Base-by-base conservation (phyloP, 2,888 invertebrate species). In the Limnephilus lunatus region DNA sequence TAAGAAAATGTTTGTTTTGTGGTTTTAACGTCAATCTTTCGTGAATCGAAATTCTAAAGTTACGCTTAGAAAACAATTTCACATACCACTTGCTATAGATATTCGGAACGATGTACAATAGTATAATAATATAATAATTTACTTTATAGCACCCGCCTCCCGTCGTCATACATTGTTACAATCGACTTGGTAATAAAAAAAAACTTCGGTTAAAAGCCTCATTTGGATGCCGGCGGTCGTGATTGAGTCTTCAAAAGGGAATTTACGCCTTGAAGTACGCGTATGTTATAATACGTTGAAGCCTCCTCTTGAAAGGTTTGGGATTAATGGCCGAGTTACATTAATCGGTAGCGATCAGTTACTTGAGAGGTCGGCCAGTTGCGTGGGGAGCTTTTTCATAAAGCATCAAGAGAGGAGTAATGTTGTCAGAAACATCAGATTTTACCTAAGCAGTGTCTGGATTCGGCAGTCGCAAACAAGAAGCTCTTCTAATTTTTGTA, bases 271-370 rank as follows among this genome's bases (percentile, higher is more conserved):
- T 53, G 85, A 32, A 90, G 81, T 44, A 91, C 87, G 31, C 39
- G 86, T 83, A 81, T 88, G 68, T 68, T 68, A 32, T 88, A 32
- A 31, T 53, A 88, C 80, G 31, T 35, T 30, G 32, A n/a, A 88
- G 53, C 86, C 91, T 30, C 85, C 39, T 30, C 48, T 86, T 91
- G 91, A 91, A 87, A 91, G 81, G 15, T 39, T 48, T 35, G 83
- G 85, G 92, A 91, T 93, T 93, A 93, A 93, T 82, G 92, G 32
- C 93, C 91, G 92, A 91, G 92, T 92, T 91, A 92, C 92, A 92
- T 93, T 92, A 93, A 93, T 93, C 92, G 93, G 92, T 90, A 89
- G 93, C 92, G 35, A 93, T 93, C 93, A 92, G 90, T 93, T 92
- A 14, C 83, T 90, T 90, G 83, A 35, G 39, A 68, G 30, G 48